These are phyloP conservation scores for Cromileptes altivelis DNA, from an alignment of 2,113 vertebrate genomes.

Conservation along the genomic window DNA sequence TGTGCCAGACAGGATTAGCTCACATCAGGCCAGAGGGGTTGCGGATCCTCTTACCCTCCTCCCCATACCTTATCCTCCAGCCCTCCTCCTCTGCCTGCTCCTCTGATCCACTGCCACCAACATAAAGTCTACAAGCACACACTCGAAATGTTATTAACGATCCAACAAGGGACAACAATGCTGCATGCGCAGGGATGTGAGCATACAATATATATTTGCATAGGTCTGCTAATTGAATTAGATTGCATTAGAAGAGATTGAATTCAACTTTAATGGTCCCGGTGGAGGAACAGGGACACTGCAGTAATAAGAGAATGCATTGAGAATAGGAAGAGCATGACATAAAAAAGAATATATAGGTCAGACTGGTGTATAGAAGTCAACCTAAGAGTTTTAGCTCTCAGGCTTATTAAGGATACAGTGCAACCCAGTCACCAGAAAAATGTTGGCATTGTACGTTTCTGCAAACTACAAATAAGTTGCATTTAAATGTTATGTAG, in stretches of 20 bases:
- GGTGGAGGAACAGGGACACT: background rate
- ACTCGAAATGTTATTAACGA: constrained; percentile 9
- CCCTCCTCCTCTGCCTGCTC: constrained; percentile 24
- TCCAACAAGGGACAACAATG: background rate
- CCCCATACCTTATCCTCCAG: constrained; percentile 36
- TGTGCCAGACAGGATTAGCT: constrained; percentile 73
- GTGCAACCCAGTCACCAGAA: no score
- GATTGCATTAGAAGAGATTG: constrained; percentile 19
- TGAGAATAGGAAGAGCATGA: background rate
- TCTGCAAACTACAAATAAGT: no score
- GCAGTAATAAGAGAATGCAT: background rate
- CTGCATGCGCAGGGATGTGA: background rate
- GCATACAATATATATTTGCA: constrained; percentile 21
- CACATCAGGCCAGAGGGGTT: constrained; percentile 62
- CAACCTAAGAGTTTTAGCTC: no score
- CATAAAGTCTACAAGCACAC: background rate
- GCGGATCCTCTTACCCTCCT: constrained; percentile 54
- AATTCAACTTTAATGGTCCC: constrained; percentile 29
- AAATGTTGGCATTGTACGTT: no score
- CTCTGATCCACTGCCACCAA: constrained; percentile 43
- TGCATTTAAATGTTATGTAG: no score
- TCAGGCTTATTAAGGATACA: no score
- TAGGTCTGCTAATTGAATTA: constrained; percentile 38
- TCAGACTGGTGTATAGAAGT: background rate
- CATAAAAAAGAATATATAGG: background rate